Evolutionary conservation across 1,140 invertebrate species (phyloP).

Genomic region (Atta colombica): DNA sequence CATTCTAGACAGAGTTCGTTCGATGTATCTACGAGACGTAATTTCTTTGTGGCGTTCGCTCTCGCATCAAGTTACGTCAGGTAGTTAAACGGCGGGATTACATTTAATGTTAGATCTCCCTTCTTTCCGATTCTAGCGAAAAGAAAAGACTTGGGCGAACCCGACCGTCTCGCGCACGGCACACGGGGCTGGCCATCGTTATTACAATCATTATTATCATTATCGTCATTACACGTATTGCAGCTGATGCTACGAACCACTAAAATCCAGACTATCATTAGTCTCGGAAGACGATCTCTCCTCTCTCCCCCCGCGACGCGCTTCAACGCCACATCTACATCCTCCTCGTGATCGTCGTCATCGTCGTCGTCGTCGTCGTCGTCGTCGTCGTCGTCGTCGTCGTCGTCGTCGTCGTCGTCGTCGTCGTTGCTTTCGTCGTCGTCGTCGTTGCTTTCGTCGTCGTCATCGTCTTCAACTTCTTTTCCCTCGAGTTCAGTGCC

Average conservation of each 20-base stretch:
- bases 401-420: neutral
- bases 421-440: neutral
- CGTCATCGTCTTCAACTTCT: slow-evolving; percentile 5
- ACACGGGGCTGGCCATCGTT: slow-evolving; percentile 35
- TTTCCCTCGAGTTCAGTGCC: slow-evolving; percentile 75
- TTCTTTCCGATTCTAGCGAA: slow-evolving; percentile 3
- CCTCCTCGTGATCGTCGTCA: slow-evolving; percentile 12
- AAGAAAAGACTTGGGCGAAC: slow-evolving; percentile 22
- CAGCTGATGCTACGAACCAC: slow-evolving; percentile 64
- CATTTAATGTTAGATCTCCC: slow-evolving; percentile 34
- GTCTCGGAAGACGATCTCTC: slow-evolving; percentile 68
- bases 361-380: slow-evolving; percentile 47
- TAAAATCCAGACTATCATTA: slow-evolving; percentile 69
- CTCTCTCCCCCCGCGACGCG: slow-evolving; percentile 26
- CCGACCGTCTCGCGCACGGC: slow-evolving; percentile 47
- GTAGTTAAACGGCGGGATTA: slow-evolving; percentile 36
- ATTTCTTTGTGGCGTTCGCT: slow-evolving; percentile 39
- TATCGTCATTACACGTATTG: slow-evolving; percentile 65
- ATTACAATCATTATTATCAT: slow-evolving; percentile 65
- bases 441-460: neutral
- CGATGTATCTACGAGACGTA: neutral
- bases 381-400: slow-evolving; percentile 9
- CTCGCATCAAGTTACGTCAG: slow-evolving; percentile 44
- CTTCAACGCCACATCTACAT: slow-evolving; percentile 29
- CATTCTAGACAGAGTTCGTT: neutral